phyloP scores from a whole-genome alignment of 30 jellyfish, hydroid and myxozoan species.

The Pelagia noctiluca region DNA sequence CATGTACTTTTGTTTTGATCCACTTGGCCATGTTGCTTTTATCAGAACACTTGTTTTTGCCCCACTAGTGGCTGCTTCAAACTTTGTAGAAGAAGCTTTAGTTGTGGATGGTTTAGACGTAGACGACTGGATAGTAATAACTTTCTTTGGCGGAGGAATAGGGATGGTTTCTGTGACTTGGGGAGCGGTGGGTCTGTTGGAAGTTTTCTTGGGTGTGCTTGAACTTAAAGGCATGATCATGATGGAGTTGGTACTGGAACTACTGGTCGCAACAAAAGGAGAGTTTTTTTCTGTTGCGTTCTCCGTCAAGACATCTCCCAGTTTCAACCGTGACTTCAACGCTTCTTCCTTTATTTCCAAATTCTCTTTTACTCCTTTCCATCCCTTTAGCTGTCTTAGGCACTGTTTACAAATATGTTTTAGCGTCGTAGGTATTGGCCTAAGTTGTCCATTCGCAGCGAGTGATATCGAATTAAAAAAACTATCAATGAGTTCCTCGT shows the following conservation, averaged over 20 bases:
- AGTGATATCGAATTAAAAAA: neutral
- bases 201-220: neutral
- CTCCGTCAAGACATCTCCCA: slow-evolving; percentile 3
- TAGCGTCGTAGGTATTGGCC: slow-evolving; percentile 1
- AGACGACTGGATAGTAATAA: neutral
- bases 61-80: neutral
- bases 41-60: neutral
- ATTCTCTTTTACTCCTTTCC: neutral
- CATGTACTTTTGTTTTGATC: neutral
- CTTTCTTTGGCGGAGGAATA: slow-evolving; percentile 4
- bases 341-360: neutral
- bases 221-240: slow-evolving; percentile 3
- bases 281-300: neutral
- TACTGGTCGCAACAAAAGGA: slow-evolving; percentile 4
- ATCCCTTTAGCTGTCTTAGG: slow-evolving; percentile 6
- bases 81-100: neutral
- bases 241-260: neutral
- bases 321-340: neutral
- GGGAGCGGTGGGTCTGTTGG: slow-evolving; percentile 3
- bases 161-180: slow-evolving; percentile 2
- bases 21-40: slow-evolving; percentile 6
- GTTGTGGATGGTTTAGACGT: neutral
- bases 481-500: slow-evolving; percentile 1
- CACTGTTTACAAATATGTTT: neutral
- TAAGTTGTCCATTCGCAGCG: neutral